These are phyloP conservation scores for Drosophila setifemur DNA, from an alignment of 1,140 invertebrate species.

Conservation along the genomic window DNA sequence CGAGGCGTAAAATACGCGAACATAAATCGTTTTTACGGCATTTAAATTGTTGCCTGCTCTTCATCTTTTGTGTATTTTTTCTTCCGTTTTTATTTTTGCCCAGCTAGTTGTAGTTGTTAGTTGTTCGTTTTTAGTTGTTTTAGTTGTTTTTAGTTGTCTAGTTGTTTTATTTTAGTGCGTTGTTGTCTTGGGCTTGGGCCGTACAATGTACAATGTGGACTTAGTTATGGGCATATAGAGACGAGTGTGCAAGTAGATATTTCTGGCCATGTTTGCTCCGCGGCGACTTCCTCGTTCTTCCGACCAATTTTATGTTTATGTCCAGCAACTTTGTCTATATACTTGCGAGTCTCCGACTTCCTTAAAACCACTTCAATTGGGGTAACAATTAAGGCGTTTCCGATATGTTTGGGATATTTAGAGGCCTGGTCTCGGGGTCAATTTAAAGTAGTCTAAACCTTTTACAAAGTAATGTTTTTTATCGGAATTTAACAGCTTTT, in stretches of 20 bases:
- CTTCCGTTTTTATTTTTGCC: too few relatives aligned
- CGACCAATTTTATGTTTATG: constrained; percentile 6
- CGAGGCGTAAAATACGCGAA: constrained; percentile 60
- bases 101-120: constrained; percentile 9
- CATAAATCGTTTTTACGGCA: constrained; percentile 66
- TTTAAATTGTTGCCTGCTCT: constrained; percentile 46
- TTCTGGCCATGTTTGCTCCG: not conserved
- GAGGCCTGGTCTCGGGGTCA: too few relatives aligned
- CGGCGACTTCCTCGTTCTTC: constrained; percentile 27
- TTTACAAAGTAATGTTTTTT: too few relatives aligned
- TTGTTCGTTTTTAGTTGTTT: constrained; percentile 19
- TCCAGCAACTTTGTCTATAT: not conserved
- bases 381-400: not conserved
- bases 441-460: too few relatives aligned
- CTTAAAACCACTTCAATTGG: constrained; percentile 12
- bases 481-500: too few relatives aligned
- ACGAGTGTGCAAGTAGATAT: not conserved
- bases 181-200: not conserved
- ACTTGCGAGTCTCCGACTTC: not conserved
- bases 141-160: constrained; percentile 14
- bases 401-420: too few relatives aligned
- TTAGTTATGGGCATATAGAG: constrained; percentile 9
- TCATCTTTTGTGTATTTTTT: constrained; percentile 6
- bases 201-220: constrained; percentile 29
- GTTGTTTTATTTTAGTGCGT: not conserved